Base-by-base conservation (phyloP, 2,888 invertebrate genomes). In the Cephalotes varians region DNA sequence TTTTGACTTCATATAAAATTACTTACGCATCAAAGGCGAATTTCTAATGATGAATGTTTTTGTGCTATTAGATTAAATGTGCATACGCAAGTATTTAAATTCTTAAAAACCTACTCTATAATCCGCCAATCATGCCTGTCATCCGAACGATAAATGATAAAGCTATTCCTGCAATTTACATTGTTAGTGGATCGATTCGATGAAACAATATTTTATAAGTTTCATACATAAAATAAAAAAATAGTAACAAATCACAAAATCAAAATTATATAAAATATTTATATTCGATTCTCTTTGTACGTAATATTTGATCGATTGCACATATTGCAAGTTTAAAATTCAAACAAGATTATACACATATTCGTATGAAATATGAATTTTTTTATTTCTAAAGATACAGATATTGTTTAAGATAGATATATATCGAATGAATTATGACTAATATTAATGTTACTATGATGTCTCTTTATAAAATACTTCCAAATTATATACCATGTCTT, bases 101-200 rank as follows among this genome's bases (percentile, higher is more conserved):
- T 21, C 56, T 79, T 71, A 47, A 77, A 71, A 56, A 79, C 3
- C 34, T 71, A 79, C 21, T 77, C 71, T 79, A 71, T 79, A 71
- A 71, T 71, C 77, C 56, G 69, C 77, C 77, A 69, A 77, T 69
- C 77, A 69, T 31, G 77, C 31, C 77, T 56, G 77, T 77, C 77
- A 21, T 31, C 54, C n/a, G 4, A 31, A 31, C 69, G 77, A 71
- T 56, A 79, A 71, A 79, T 44, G 71, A 71, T 56, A 56, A 44
- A 12, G 34, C 49, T 56, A 25, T 71, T 56, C 25, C 7, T 56
- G 31, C 31, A 34, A 71, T 77, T 77, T 69, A n/a, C 44, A 77
- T 69, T 77, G 69, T 31, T 40, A 69, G 31, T 56, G 31, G n/a
- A 15, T 71, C 44, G 21, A 44, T 12, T 71, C 21, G 34, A 2